These are phyloP conservation scores for Mormyrops attenuatus DNA, from an alignment of 2,797 vertebrate genomes.

Conservation along the genomic window DNA sequence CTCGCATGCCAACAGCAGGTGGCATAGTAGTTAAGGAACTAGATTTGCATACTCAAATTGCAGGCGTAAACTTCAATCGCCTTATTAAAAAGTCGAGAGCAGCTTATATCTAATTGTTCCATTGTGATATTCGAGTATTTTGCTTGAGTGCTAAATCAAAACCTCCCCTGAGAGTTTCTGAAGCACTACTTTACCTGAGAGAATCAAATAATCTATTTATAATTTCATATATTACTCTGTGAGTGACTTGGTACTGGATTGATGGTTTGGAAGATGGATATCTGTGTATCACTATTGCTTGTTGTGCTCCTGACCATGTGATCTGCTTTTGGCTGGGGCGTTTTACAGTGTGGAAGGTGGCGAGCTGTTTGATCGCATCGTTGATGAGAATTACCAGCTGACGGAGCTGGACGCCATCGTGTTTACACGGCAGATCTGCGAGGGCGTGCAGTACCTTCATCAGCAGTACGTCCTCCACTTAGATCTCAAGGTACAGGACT, in stretches of 20 bases:
- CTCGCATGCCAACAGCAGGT: neutral
- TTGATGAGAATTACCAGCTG: slow-evolving; percentile 71
- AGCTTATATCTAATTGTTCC: neutral
- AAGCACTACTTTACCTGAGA: neutral
- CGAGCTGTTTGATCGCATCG: slow-evolving; percentile 80
- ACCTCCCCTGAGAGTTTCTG: neutral
- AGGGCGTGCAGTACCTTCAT: slow-evolving; percentile 76
- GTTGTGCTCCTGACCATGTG: neutral
- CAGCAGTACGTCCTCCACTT: slow-evolving; percentile 84
- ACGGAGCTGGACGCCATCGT: slow-evolving; percentile 77
- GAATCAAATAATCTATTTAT: neutral
- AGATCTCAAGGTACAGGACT: slow-evolving; percentile 72
- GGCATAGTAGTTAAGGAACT: neutral
- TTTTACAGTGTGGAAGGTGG: slow-evolving; percentile 74
- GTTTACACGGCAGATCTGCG: slow-evolving; percentile 78
- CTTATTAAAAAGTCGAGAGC: neutral
- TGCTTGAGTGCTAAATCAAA: neutral
- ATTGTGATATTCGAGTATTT: neutral
- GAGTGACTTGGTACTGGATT: neutral
- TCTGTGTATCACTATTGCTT: neutral
- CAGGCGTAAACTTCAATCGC: neutral
- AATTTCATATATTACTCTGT: neutral
- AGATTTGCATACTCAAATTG: neutral
- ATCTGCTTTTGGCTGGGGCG: neutral
- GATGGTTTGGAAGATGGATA: neutral